These are phyloP conservation scores for Drosophila parthenogenetica DNA, from an alignment of 2,888 invertebrate species.

Conservation along the genomic window DNA sequence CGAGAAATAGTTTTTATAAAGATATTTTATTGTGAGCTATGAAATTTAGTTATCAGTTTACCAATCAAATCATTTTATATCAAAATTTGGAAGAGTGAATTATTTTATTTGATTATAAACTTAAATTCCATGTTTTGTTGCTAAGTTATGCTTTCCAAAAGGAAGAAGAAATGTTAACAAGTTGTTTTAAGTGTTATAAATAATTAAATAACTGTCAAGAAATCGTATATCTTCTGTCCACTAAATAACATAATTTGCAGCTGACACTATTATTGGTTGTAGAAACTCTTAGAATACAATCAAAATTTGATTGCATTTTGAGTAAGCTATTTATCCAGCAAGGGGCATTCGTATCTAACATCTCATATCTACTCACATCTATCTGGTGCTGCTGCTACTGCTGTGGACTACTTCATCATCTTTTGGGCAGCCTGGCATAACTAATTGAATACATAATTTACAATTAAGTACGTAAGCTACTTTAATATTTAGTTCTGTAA, in stretches of 20 bases:
- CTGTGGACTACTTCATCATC: conserved; percentile 15
- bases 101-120: too few species aligned
- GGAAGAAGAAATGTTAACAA: not conserved
- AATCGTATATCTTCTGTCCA: not conserved
- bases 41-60: too few species aligned
- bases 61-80: too few species aligned
- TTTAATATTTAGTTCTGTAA: conserved; percentile 76
- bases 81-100: too few species aligned
- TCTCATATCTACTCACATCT: conserved; percentile 10
- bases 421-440: conserved; percentile 54
- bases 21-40: too few species aligned
- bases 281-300: conserved; percentile 22
- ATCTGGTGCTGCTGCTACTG: not conserved
- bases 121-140: not conserved
- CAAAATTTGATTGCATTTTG: conserved; percentile 52
- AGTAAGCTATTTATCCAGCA: conserved; percentile 9
- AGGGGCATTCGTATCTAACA: not conserved
- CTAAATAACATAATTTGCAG: conserved; percentile 31
- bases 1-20: too few species aligned
- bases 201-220: not conserved
- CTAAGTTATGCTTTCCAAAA: not conserved
- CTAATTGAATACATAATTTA: conserved; percentile 79
- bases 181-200: not conserved
- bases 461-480: conserved; percentile 78
- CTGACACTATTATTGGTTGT: conserved; percentile 39